Evolutionary conservation across 2,113 vertebrate species (phyloP).

Genomic region (Cynopterus brachyotis): DNA sequence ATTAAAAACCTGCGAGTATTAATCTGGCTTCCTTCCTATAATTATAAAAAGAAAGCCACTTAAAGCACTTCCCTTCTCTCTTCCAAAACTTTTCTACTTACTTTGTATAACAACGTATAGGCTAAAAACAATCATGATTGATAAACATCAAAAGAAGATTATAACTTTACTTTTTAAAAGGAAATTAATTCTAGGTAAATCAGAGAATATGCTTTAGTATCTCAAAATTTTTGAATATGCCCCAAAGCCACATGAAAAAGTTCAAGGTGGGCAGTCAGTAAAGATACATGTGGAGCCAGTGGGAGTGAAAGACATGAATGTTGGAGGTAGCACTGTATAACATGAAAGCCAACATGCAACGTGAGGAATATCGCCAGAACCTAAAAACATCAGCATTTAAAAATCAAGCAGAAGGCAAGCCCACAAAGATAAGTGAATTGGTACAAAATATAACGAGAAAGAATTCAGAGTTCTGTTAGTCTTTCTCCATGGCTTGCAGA

Average conservation of each 20-base stretch:
- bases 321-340: too few species aligned
- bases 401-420: background rate
- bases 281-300: background rate
- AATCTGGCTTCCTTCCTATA: background rate
- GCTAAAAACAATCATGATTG: background rate
- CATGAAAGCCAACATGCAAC: background rate
- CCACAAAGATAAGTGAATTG: background rate
- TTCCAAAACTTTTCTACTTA: background rate
- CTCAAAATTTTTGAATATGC: background rate
- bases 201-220: background rate
- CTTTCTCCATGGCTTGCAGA: background rate
- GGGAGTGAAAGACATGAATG: accelerated
- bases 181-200: background rate
- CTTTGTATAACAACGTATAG: background rate
- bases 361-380: background rate
- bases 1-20: background rate
- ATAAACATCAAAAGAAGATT: background rate
- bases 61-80: background rate
- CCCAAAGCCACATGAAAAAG: background rate
- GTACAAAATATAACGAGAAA: background rate
- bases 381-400: background rate
- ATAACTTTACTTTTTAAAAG: background rate
- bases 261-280: background rate
- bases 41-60: background rate
- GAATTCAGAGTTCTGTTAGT: too few species aligned